Base-by-base conservation (phyloP, 2,113 vertebrate species). In the Sebastes schlegelii region DNA sequence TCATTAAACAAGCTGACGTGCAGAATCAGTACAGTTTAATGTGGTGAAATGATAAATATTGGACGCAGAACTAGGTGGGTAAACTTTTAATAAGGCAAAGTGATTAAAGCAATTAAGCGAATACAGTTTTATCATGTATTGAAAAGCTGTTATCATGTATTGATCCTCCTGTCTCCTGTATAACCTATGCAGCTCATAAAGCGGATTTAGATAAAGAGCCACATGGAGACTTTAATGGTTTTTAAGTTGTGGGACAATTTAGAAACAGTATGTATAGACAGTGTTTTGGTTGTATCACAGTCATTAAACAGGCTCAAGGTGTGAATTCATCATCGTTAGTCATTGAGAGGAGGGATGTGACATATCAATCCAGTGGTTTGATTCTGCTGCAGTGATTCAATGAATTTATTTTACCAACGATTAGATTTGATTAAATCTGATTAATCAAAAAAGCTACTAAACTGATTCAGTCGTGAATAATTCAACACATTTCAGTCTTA, bases 1-100 rank as follows among this genome's bases (percentile, higher is more conserved):
- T 86, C 85, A 80, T 93, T 90, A 90, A 88, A 80, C 75, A 77
- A 63, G 82, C 80, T 55, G 73, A 77, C 66, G 74, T 54, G 21
- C 64, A 82, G 78, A 62, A 70, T 87, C 70, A 58, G 43, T 60
- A 1, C 64, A 8, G 11, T 83, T 73, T 69, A 86, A 89, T 68
- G 69, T 66, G 45, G 2, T 2, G 14, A 70, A 76, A 86, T 83
- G 69, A 82, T 77, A 80, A 43, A 62, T 57, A 64, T 12, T 57
- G 43, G 62, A 45, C 5, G 48, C 54, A 49, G 58, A 69, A 26
- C 0, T 9, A 45, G 9, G 17, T 17, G 49, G 49, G 49, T 13
- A 79, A 61, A 81, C 12, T 60, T 82, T 85, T 83, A 81, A 82
- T 51, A 78, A 86, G 48, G 46, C 26, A 65, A 60, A 51, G 55